Conservation (phyloP, 2,888 invertebrate species). For the Miltochrista miniata region DNA sequence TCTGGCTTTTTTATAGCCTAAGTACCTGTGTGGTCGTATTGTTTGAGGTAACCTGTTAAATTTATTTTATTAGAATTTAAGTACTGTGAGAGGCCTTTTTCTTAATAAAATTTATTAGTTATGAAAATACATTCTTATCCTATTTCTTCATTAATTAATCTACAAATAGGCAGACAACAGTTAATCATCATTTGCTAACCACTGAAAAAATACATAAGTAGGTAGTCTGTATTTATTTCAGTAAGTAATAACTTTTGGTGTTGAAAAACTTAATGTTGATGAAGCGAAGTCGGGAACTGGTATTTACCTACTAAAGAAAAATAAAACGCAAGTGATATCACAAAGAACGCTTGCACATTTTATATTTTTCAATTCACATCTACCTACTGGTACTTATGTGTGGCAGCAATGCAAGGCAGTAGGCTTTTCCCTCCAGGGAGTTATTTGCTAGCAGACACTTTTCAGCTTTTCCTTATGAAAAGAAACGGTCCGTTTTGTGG, state of each 20-base stretch:
- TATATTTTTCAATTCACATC: constrained; percentile 70
- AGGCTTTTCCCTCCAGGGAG: constrained; percentile 81
- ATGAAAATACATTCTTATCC: too few relatives aligned
- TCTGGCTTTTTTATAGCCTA: constrained; percentile 4
- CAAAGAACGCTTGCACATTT: constrained; percentile 58
- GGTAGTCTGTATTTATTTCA: too few relatives aligned
- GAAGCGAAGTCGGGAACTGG: too few relatives aligned
- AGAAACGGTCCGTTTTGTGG: constrained; percentile 83
- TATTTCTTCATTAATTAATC: too few relatives aligned
- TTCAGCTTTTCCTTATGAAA: constrained; percentile 83
- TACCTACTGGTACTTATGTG: constrained; percentile 46
- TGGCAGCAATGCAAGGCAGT: constrained; percentile 78
- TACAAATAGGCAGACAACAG: too few relatives aligned
- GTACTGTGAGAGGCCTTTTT: background rate
- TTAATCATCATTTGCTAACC: too few relatives aligned
- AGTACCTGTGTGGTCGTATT: background rate
- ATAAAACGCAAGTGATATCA: constrained; percentile 43
- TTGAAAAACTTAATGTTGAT: too few relatives aligned
- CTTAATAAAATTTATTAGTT: too few relatives aligned
- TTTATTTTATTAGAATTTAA: constrained; percentile 1
- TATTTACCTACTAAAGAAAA: constrained; percentile 21
- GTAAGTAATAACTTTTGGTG: too few relatives aligned
- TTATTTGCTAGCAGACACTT: constrained; percentile 83
- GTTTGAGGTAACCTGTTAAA: background rate
- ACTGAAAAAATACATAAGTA: too few relatives aligned